phyloP scores from a whole-genome alignment of 2,113 vertebrate species.

The Sminthopsis crassicaudata region DNA sequence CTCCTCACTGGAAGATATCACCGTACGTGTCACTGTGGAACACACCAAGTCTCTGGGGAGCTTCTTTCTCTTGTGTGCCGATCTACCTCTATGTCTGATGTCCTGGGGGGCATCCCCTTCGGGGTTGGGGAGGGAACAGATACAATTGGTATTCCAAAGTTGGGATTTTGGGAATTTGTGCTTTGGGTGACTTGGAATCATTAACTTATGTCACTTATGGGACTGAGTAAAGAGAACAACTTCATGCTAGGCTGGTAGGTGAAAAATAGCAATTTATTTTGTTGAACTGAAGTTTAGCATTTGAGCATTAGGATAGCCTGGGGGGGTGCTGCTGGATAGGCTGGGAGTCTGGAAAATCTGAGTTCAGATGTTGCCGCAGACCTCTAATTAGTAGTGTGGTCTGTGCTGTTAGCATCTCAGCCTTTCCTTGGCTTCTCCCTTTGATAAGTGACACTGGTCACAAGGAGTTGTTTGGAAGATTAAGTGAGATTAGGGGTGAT shows the following conservation, averaged over 20 bases:
- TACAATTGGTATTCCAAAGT: not conserved
- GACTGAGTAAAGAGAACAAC: not conserved
- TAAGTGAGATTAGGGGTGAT: not conserved
- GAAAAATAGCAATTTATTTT: not conserved
- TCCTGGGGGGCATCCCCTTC: not conserved
- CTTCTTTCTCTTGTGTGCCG: not conserved
- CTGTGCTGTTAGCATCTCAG: not conserved
- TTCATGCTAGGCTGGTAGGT: not conserved
- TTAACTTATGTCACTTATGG: not conserved
- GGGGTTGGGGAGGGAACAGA: slow-evolving; percentile 7
- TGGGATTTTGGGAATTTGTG: not conserved
- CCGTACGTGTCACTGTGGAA: slow-evolving; percentile 81
- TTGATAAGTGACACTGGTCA: not conserved
- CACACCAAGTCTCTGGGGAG: not conserved
- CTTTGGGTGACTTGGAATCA: not conserved
- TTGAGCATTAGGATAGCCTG: not conserved
- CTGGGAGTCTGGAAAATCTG: not conserved
- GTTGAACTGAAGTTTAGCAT: not conserved
- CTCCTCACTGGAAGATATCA: slow-evolving; percentile 97
- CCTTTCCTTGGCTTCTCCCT: not conserved
- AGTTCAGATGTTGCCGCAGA: not conserved
- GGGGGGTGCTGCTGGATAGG: not conserved
- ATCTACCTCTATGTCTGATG: not conserved
- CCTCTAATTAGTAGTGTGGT: not conserved
- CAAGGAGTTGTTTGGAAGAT: not conserved